Evolutionary conservation across 1,140 invertebrate genomes (phyloP).

Genomic region (Zaprionus tsacasi): DNA sequence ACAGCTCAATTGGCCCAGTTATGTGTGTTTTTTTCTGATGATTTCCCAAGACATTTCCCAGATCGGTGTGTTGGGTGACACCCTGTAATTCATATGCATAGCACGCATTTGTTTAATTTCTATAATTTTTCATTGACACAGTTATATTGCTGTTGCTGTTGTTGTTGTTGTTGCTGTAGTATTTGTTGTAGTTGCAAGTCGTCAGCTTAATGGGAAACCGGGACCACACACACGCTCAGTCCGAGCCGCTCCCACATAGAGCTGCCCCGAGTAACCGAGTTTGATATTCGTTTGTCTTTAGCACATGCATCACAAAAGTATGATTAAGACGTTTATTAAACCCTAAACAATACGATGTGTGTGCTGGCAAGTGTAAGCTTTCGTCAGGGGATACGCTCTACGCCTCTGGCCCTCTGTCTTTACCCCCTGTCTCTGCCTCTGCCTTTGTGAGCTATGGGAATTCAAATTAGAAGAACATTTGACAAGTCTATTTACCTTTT

Average conservation of each 20-base stretch:
- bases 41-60: slow-evolving; percentile 39
- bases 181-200: slow-evolving; percentile 18
- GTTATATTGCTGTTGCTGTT: slow-evolving; percentile 25
- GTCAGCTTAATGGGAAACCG: slow-evolving; percentile 19
- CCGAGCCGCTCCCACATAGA: slow-evolving; percentile 32
- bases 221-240: slow-evolving; percentile 37
- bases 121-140: slow-evolving; percentile 48
- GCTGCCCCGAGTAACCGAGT: background rate
- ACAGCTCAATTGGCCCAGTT: slow-evolving; percentile 4
- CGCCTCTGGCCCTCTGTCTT: background rate
- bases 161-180: background rate
- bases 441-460: slow-evolving; percentile 33
- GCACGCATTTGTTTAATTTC: slow-evolving; percentile 48
- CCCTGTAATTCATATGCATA: slow-evolving; percentile 35
- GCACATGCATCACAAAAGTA: slow-evolving; percentile 77
- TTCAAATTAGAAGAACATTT: slow-evolving; percentile 68
- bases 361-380: slow-evolving; percentile 32
- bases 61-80: background rate
- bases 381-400: slow-evolving; percentile 27
- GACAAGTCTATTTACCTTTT: slow-evolving; percentile 67
- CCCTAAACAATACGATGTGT: slow-evolving; percentile 58
- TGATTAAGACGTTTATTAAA: slow-evolving; percentile 80
- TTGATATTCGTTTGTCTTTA: slow-evolving; percentile 76
- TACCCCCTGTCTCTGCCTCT: slow-evolving; percentile 3
- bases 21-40: slow-evolving; percentile 1